Evolutionary conservation across 2,888 invertebrate genomes (phyloP), one percentile per base, ranked within the genome.

Genomic region (Mesoligia furuncula): DNA sequence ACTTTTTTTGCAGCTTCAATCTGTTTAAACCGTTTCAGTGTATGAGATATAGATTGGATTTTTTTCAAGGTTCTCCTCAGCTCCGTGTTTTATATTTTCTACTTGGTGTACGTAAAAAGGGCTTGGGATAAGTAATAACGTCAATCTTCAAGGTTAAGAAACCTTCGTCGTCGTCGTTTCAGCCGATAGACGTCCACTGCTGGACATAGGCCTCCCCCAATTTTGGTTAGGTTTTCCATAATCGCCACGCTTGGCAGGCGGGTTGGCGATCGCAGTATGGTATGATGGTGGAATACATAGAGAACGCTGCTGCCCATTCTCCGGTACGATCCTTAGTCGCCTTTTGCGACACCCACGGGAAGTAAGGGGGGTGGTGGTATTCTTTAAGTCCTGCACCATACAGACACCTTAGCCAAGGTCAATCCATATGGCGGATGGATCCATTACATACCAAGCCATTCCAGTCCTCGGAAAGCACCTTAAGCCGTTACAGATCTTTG

Each of bases 1-100:
- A 67, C 39, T 84, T 73, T 83, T 74, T 84, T 79, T 73, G 39
- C n/a, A 71, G 15, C 64, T 15, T 24, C 65, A 62, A 71, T 80
- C 80, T 71, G 54, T 80, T 84, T 71, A 59, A 73, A 80, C 17
- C 54, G 17, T 68, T 83, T 68, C 57, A 54, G 31, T 67, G 27
- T 70, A 73, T 75, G 45, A 74, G 71, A 62, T 48, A 77, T 77
- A 68, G 84, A 83, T 74, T 86, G 71, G 73, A 74, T 86, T 77
- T 36, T 36, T 62, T 42, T 71, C 24, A 68, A 62, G 36, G 31
- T 31, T 65, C 11, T 66, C 24, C 11, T 27, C 8, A 31, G 27
- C 42, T 24, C 8, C 62, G 13, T 62, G 11, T 62, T 62, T 36
- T 31, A 31, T 17, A n/a, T 61, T 61, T 61, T 57, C 6, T 13